Base-by-base conservation (phyloP, 2,797 vertebrate genomes). In the Sternarchorhynchus goeldii region DNA sequence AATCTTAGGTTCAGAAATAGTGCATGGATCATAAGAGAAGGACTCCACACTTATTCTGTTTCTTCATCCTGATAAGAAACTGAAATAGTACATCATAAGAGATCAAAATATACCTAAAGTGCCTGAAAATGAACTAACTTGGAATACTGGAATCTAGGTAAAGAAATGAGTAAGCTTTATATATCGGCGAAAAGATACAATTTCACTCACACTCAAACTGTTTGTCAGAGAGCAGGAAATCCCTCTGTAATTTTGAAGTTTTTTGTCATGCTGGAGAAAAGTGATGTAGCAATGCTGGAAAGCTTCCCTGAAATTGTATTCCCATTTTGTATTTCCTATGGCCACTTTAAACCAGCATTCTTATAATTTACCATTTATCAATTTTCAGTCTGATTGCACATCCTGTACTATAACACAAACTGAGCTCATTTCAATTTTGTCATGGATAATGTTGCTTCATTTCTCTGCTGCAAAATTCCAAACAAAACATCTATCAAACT, bases 391-490 rank as follows among this genome's bases (percentile, higher is more conserved):
- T 80, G 86, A 88, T 85, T 88, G 87, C 87, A 86, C 76, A 86
- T 85, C 82, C 84, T 86, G 66, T 75, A 78, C 64, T 77, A 88
- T 87, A 85, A 89, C 84, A 74, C 83, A 88, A 85, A 86, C 83
- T 79, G 84, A 90, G 85, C 84, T 89, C 50, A 90, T 92, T 92
- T 90, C 76, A 89, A 75, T 90, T 90, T 90, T 88, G 87, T 90
- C 87, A 89, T 88, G 90, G 89, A 88, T 88, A 90, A 90, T 85
- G 88, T 82, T 78, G 85, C 86, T 88, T 90, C 88, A 89, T 89
- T 91, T 50, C 91, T 91, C 89, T 88, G 86, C 84, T 67, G 79
- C 80, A 81, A 86, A 86, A 77, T 76, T 87, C 88, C 84, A 87
- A 85, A 90, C 82, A 91, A 90, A 90, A 86, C 84, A 87, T 86